Conservation (phyloP, 2,888 invertebrate genomes). For the Scaptomyza reducta region DNA sequence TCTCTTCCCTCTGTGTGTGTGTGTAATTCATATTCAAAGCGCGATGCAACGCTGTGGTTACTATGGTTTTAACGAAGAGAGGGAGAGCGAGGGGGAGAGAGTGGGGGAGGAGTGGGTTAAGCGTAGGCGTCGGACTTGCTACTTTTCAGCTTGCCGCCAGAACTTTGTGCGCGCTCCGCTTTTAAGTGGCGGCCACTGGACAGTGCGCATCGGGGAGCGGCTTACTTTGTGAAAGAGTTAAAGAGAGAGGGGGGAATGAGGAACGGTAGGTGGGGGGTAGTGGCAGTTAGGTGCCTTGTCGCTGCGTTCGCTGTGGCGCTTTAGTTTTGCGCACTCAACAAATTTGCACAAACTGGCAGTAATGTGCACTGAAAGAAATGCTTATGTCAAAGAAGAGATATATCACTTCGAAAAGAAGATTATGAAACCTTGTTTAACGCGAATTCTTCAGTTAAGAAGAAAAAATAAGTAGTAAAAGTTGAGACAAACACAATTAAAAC, state of each 20-base stretch:
- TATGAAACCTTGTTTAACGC: too few species aligned
- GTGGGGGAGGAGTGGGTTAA: neutral
- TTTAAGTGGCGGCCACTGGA: constrained; percentile 66
- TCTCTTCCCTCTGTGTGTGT: too few species aligned
- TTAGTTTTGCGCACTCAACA: constrained; percentile 29
- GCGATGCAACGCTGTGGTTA: constrained; percentile 47
- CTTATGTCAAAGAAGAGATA: neutral
- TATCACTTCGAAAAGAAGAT: neutral
- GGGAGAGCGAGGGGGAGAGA: constrained; percentile 9
- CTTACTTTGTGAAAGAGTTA: constrained; percentile 9
- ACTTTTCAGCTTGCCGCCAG: neutral
- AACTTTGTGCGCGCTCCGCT: constrained; percentile 49
- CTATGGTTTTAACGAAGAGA: too few species aligned
- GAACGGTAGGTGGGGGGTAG: neutral
- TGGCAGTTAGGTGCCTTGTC: neutral
- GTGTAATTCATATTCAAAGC: constrained; percentile 79
- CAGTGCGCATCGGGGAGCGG: constrained; percentile 41
- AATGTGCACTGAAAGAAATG: constrained; percentile 30
- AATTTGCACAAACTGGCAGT: constrained; percentile 1
- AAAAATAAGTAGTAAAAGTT: too few species aligned
- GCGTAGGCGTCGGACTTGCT: constrained; percentile 33
- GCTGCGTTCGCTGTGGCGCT: constrained; percentile 35
- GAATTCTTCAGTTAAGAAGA: too few species aligned
- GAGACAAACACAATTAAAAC: too few species aligned
- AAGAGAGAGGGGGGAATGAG: neutral